These are phyloP conservation scores for Pachyramphus minor DNA, from an alignment of 2,113 vertebrate genomes.

Conservation along the genomic window DNA sequence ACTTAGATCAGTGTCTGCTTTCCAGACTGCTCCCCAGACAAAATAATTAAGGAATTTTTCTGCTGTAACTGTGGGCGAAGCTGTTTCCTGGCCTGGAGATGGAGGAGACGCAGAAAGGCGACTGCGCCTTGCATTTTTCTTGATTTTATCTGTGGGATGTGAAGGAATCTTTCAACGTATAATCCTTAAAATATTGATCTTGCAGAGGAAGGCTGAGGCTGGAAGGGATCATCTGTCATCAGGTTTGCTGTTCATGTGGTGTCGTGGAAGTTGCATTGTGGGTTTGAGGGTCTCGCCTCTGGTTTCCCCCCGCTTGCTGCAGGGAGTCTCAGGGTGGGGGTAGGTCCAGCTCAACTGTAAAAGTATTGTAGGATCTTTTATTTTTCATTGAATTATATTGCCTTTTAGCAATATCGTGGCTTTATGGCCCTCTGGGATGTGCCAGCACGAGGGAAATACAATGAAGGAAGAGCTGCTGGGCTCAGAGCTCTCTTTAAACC, in stretches of 20 bases:
- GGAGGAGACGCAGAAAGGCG: neutral
- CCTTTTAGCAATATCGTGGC: neutral
- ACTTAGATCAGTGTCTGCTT: neutral
- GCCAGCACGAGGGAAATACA: fast-evolving
- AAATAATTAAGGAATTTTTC: slow-evolving; percentile 1
- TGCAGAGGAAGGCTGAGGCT: neutral
- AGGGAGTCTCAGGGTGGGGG: neutral
- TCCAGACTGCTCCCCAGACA: neutral
- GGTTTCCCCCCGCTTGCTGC: neutral
- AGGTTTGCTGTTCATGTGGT: neutral
- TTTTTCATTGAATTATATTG: neutral
- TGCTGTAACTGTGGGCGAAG: neutral
- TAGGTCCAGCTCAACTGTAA: fast-evolving
- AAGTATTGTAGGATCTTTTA: neutral
- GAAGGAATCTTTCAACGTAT: slow-evolving; percentile 10
- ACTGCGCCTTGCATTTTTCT: neutral
- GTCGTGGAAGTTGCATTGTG: fast-evolving
- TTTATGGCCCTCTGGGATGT: neutral
- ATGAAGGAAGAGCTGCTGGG: neutral
- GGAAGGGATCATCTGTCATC: neutral
- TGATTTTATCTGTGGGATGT: neutral
- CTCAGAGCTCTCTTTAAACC: neutral
- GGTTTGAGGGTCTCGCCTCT: neutral
- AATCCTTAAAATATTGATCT: slow-evolving; percentile 12
- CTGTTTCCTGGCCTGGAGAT: neutral